Evolutionary conservation across 2,113 vertebrate genomes (phyloP).

Genomic region (Tautogolabrus adspersus): DNA sequence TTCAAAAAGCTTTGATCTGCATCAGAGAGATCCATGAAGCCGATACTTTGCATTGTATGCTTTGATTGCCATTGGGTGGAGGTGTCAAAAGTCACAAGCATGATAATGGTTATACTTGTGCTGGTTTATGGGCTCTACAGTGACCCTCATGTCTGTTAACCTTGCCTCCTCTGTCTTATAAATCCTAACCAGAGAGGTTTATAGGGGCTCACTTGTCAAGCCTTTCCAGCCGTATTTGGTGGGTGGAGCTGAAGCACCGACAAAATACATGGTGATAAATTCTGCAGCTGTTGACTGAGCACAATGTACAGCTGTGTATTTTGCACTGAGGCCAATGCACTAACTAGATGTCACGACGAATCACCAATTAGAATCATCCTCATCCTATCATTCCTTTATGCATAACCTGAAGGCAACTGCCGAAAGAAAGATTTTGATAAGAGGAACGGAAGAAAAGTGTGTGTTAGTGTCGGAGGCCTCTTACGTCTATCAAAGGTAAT

Average conservation of each 20-base stretch:
- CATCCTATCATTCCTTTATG: background rate
- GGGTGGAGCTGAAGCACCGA: constrained; percentile 60
- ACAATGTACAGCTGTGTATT: constrained; percentile 20
- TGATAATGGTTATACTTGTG: constrained; percentile 69
- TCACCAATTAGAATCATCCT: constrained; percentile 39
- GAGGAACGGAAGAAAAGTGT: constrained; percentile 8
- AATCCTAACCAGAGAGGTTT: constrained; percentile 72
- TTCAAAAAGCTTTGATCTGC: constrained; percentile 63
- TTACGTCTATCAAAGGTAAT: constrained; percentile 53
- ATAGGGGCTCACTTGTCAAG: constrained; percentile 71
- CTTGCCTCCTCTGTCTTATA: constrained; percentile 72
- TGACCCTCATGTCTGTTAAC: constrained; percentile 79
- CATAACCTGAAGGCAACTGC: background rate
- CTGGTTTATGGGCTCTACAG: constrained; percentile 71
- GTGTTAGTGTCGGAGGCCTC: background rate
- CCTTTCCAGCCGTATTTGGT: constrained; percentile 61
- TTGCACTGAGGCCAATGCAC: constrained; percentile 27
- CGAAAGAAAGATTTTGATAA: constrained; percentile 1
- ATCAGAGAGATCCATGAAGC: constrained; percentile 21
- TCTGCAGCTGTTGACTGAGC: constrained; percentile 48
- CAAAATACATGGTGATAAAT: constrained; percentile 61
- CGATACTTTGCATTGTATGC: constrained; percentile 48
- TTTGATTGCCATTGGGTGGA: constrained; percentile 54
- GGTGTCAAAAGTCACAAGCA: constrained; percentile 66
- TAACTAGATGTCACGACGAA: constrained; percentile 43